Evolutionary conservation across 2,113 vertebrate genomes (phyloP).

Genomic region (Phasianus colchicus): DNA sequence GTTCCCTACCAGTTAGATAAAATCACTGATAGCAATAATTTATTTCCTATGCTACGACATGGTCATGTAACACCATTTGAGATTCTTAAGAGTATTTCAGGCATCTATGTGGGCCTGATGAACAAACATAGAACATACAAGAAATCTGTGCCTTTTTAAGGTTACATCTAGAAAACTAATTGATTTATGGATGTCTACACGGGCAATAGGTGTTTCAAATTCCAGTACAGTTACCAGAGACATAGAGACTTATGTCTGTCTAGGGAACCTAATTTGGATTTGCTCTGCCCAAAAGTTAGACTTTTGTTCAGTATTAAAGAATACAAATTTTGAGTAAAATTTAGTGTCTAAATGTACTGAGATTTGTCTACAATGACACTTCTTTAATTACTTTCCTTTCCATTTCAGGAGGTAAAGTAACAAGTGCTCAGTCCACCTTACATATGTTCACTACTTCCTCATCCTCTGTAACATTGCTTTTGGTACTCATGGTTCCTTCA

Average conservation of each 20-base stretch:
- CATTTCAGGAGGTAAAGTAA: constrained; percentile 89
- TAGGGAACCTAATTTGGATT: background rate
- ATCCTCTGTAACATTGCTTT: constrained; percentile 81
- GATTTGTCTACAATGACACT: background rate
- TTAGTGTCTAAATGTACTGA: background rate
- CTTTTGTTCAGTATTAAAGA: background rate
- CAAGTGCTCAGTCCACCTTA: constrained; percentile 86
- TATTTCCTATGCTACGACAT: background rate
- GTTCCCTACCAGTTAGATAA: background rate
- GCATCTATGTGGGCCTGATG: background rate
- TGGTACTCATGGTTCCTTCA: constrained; percentile 88
- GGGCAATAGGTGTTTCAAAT: background rate
- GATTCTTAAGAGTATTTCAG: background rate
- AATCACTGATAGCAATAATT: background rate
- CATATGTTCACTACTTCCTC: constrained; percentile 75
- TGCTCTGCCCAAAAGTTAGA: background rate
- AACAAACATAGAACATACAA: background rate
- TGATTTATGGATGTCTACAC: background rate
- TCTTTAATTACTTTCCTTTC: constrained; percentile 39
- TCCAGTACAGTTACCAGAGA: background rate
- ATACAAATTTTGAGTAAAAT: background rate
- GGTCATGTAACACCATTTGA: background rate
- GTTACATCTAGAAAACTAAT: background rate
- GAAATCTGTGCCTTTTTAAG: background rate
- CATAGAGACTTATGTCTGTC: background rate